Conservation (phyloP, 2,113 vertebrate species). For the Dendropsophus ebraccatus region DNA sequence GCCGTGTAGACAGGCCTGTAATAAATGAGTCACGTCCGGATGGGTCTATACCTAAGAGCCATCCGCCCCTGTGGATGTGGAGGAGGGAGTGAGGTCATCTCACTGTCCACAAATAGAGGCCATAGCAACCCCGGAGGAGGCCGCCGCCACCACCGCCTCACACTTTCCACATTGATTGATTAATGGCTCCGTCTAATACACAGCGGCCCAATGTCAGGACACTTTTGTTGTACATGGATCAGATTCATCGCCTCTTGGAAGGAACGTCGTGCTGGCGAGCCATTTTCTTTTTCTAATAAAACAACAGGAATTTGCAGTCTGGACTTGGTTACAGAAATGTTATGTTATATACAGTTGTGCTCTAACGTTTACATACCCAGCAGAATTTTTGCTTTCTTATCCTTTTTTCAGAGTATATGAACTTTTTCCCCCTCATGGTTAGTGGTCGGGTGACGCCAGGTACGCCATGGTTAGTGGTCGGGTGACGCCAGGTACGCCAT, state of each 20-base stretch:
- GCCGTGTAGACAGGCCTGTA: neutral
- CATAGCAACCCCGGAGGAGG: neutral
- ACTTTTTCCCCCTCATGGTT: no score
- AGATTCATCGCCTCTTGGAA: neutral
- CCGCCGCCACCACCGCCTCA: neutral
- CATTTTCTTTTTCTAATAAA: neutral
- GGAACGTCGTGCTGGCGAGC: neutral
- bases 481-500: no score
- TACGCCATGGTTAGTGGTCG: no score
- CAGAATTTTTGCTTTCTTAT: no score
- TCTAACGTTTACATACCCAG: no score
- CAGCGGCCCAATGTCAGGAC: neutral
- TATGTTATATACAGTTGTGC: neutral
- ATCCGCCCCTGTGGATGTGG: neutral
- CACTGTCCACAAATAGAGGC: constrained; percentile 8
- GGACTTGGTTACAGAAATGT: neutral
- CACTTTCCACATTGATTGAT: constrained; percentile 8
- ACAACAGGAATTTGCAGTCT: neutral
- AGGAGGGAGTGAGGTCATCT: constrained; percentile 17
- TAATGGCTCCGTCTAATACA: neutral
- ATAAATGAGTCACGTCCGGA: constrained; percentile 6
- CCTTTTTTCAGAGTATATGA: no score
- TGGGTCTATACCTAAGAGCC: neutral
- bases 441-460: no score
- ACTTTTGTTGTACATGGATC: neutral